phyloP scores from a whole-genome alignment of 1,140 invertebrate species.

The Epicauta chinensis region DNA sequence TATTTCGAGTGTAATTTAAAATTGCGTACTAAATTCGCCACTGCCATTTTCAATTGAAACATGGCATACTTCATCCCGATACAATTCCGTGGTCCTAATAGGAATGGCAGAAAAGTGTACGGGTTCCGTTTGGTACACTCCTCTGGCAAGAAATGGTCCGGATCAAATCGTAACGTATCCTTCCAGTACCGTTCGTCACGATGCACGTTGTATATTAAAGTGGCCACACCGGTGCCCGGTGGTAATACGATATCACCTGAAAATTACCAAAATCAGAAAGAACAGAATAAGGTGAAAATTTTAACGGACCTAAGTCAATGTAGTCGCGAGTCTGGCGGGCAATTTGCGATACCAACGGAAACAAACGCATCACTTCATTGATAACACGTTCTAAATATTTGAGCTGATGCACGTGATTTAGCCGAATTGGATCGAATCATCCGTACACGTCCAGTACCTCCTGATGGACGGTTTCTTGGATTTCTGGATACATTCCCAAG shows the following conservation, averaged over 20 bases:
- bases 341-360: neutral
- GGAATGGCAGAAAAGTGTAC: conserved; percentile 2
- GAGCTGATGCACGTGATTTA: neutral
- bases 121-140: conserved; percentile 41
- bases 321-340: neutral
- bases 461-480: neutral
- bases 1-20: no score
- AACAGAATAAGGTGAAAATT: neutral
- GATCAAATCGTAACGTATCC: conserved; percentile 59
- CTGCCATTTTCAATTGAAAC: no score
- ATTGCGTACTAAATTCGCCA: no score
- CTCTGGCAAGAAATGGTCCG: conserved; percentile 58
- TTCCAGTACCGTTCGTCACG: conserved; percentile 47
- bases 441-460: neutral
- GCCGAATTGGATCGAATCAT: neutral
- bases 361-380: neutral
- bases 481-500: neutral
- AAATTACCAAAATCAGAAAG: neutral
- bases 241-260: neutral
- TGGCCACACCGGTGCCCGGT: neutral
- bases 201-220: conserved; percentile 37
- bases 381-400: neutral
- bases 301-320: neutral
- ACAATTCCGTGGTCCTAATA: conserved; percentile 1
- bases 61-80: neutral